phyloP scores from a whole-genome alignment of 2,797 vertebrate species.

The Chanos chanos region DNA sequence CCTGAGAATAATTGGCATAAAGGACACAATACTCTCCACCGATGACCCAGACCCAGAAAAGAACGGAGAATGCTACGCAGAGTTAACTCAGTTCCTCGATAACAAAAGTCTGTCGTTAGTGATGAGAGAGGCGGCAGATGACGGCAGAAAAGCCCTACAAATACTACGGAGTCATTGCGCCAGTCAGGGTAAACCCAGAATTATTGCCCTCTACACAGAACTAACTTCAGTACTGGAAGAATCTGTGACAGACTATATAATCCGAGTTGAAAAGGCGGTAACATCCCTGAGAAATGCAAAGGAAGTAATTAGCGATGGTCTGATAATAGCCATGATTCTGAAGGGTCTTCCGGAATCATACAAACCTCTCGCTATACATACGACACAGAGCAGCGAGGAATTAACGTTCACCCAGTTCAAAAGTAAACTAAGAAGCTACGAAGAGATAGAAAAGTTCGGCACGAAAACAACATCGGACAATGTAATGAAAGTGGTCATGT shows the following conservation, averaged over 20 bases:
- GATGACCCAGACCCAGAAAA: neutral
- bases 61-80: slow-evolving; percentile 23
- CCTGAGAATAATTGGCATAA: slow-evolving; percentile 3
- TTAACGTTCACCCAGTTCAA: slow-evolving; percentile 19
- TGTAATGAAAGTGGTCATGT: slow-evolving; percentile 23
- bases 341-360: too few species aligned
- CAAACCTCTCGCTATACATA: too few species aligned
- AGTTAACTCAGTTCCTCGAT: slow-evolving; percentile 24
- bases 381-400: slow-evolving; percentile 30
- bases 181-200: too few species aligned
- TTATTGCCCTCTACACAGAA: too few species aligned
- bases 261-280: slow-evolving; percentile 13
- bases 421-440: too few species aligned
- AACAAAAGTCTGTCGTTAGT: slow-evolving; percentile 18
- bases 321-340: too few species aligned
- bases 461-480: slow-evolving; percentile 31
- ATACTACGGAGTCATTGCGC: slow-evolving; percentile 13
- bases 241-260: slow-evolving; percentile 38
- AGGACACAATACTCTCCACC: slow-evolving; percentile 13
- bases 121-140: slow-evolving; percentile 17
- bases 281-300: too few species aligned
- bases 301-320: too few species aligned
- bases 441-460: too few species aligned
- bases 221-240: slow-evolving; percentile 7
- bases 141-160: slow-evolving; percentile 29